phyloP scores from a whole-genome alignment of 2,113 vertebrate species.

The Chunga burmeisteri region DNA sequence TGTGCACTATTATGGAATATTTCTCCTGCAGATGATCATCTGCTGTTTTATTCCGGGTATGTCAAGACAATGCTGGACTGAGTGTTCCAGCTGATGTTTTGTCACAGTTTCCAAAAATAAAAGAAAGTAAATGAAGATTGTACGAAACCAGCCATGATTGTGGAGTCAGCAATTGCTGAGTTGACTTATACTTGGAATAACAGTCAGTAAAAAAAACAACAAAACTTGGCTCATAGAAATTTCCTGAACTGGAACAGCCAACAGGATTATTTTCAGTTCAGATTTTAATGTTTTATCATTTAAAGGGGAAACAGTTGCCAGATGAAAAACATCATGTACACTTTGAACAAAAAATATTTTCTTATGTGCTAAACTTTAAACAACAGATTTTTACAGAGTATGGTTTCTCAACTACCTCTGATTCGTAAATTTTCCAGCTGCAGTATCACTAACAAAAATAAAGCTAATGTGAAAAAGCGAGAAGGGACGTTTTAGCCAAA shows the following conservation, averaged over 20 bases:
- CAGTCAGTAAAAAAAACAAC: background rate
- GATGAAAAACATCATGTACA: background rate
- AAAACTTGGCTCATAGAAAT: slow-evolving; percentile 12
- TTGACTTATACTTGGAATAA: slow-evolving; percentile 13
- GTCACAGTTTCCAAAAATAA: slow-evolving; percentile 14
- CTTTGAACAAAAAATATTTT: background rate
- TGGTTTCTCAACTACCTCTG: background rate
- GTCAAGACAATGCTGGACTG: background rate
- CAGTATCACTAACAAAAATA: background rate
- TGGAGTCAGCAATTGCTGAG: slow-evolving; percentile 27
- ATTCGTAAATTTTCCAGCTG: background rate
- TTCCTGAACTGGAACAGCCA: slow-evolving; percentile 38
- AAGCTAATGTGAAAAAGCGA: background rate
- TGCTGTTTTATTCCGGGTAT: background rate
- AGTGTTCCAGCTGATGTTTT: background rate
- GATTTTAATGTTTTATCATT: background rate
- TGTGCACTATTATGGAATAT: background rate
- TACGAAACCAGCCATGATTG: background rate
- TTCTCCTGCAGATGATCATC: background rate
- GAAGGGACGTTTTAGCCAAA: background rate
- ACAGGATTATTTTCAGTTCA: slow-evolving; percentile 35
- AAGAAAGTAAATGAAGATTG: background rate
- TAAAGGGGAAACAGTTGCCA: background rate
- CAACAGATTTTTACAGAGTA: background rate
- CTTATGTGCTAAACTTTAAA: background rate